Conservation (phyloP, 1,140 invertebrate species). For the Gonatopus flavifemur region DNA sequence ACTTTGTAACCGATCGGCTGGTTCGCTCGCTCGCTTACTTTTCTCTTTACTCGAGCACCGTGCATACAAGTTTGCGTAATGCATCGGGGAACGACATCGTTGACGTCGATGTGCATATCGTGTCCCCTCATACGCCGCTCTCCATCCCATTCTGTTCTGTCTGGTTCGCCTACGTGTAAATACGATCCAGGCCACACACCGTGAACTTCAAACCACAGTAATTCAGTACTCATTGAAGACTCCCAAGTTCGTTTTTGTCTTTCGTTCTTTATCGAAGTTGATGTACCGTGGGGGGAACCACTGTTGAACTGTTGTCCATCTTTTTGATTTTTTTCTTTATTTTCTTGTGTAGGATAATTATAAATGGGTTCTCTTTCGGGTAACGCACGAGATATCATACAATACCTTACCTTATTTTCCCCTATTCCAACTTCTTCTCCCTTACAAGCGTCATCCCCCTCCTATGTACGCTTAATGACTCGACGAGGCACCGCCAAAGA, state of each 20-base stretch:
- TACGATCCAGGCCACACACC: conserved; percentile 1
- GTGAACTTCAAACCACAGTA: conserved; percentile 2
- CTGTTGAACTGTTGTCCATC: too few relatives aligned
- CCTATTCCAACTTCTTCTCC: neutral
- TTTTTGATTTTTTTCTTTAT: neutral
- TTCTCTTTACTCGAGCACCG: conserved; percentile 7
- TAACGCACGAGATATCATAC: conserved; percentile 50
- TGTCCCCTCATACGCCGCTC: conserved; percentile 1
- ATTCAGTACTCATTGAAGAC: neutral
- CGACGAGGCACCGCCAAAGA: conserved; percentile 48
- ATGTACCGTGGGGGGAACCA: neutral
- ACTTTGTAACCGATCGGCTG: conserved; percentile 42
- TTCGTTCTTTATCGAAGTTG: too few relatives aligned
- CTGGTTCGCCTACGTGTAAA: neutral
- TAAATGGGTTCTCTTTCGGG: conserved; percentile 19
- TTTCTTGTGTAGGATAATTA: too few relatives aligned
- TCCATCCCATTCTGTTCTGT: too few relatives aligned
- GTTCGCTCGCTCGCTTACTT: conserved; percentile 20
- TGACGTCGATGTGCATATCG: conserved; percentile 5
- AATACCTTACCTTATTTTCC: conserved; percentile 30
- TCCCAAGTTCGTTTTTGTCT: too few relatives aligned
- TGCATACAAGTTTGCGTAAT: conserved; percentile 20
- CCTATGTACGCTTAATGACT: conserved; percentile 41
- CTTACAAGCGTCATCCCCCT: neutral
- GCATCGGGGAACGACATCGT: conserved; percentile 13